Conservation (phyloP, 92 coral and sea anemone species). For the Palythoa caribaeorum region DNA sequence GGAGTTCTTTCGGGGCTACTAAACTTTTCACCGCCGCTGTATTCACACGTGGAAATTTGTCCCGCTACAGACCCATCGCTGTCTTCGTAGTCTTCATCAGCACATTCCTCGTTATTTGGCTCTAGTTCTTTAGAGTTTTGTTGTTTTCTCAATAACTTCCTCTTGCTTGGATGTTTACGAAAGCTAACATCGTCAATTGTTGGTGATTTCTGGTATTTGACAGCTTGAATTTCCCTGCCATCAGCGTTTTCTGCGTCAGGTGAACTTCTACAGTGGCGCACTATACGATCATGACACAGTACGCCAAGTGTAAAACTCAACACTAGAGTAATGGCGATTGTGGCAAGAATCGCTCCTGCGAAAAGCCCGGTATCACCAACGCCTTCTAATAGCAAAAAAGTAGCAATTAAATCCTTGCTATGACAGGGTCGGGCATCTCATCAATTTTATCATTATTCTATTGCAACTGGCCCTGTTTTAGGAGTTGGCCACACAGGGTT, state of each 20-base stretch:
- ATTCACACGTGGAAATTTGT: background rate
- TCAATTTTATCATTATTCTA: too few relatives aligned
- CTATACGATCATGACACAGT: conserved; percentile 65
- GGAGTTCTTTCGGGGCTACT: conserved; percentile 46
- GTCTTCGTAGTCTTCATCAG: conserved; percentile 53
- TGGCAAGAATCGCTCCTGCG: conserved; percentile 72
- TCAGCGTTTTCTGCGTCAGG: conserved; percentile 53
- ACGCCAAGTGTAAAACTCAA: conserved; percentile 76
- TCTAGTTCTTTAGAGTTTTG: conserved; percentile 33
- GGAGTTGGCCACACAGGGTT: too few relatives aligned
- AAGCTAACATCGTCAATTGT: conserved; percentile 48
- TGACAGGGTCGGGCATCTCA: background rate
- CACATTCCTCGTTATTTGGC: conserved; percentile 10
- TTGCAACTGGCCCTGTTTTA: too few relatives aligned
- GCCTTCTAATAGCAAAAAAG: background rate
- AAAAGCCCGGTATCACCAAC: conserved; percentile 68
- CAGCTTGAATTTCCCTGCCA: conserved; percentile 52
- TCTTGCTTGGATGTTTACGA: conserved; percentile 58
- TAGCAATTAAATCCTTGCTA: background rate
- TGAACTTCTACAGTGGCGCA: conserved; percentile 50
- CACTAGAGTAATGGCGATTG: conserved; percentile 70
- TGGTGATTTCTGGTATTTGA: conserved; percentile 83
- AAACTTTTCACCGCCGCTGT: conserved; percentile 17
- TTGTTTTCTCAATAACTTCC: conserved; percentile 56
- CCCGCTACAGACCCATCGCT: conserved; percentile 81